phyloP scores from a whole-genome alignment of 2,797 vertebrate genomes.

The Triplophysa bombifrons region DNA sequence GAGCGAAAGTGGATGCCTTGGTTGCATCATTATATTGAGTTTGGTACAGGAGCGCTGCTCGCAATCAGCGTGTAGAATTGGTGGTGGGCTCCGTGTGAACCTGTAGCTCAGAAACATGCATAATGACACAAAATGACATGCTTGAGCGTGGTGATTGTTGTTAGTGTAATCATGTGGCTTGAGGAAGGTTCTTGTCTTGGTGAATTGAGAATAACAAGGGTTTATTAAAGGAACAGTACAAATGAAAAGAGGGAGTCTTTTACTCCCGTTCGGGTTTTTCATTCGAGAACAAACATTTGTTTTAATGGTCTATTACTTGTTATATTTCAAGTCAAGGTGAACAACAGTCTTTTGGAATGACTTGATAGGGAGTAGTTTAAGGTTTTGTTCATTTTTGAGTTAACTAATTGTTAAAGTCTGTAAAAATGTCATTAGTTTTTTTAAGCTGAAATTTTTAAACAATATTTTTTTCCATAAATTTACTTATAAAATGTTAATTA shows the following conservation, averaged over 20 bases:
- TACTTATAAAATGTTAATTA: no score
- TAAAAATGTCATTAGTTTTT: no score
- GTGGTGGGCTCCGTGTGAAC: background rate
- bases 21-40: background rate
- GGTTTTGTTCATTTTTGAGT: no score
- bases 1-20: background rate
- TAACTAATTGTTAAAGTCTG: no score
- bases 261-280: background rate
- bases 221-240: background rate
- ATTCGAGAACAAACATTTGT: no score
- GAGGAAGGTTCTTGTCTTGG: background rate
- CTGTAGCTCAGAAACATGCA: slow-evolving; percentile 14
- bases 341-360: no score
- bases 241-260: background rate
- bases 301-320: no score
- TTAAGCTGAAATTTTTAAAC: no score
- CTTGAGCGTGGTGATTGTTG: background rate
- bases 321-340: no score
- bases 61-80: background rate
- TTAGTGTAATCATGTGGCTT: background rate
- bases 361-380: no score
- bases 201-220: background rate
- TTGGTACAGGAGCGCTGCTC: background rate
- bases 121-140: slow-evolving; percentile 15
- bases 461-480: no score